phyloP scores from a whole-genome alignment of 1,140 invertebrate species.

The Lasaia peninsularis region DNA sequence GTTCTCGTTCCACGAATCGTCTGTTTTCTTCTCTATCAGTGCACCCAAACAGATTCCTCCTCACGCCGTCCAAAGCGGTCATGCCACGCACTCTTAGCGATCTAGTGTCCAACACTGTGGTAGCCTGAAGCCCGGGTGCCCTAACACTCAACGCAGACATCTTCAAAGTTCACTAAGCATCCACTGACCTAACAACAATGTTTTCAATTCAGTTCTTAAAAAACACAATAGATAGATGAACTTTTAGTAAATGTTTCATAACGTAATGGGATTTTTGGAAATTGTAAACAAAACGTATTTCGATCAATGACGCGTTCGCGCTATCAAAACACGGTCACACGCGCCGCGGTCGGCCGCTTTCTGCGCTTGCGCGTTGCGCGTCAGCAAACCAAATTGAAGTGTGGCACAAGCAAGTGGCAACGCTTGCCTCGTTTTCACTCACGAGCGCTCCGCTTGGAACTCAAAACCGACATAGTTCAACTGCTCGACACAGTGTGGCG shows the following conservation, averaged over 20 bases:
- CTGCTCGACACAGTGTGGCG: slow-evolving; percentile 52
- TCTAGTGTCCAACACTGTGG: slow-evolving; percentile 60
- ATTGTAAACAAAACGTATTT: slow-evolving; percentile 58
- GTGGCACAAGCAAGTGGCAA: slow-evolving; percentile 13
- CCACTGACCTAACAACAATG: slow-evolving; percentile 13
- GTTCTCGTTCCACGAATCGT: slow-evolving; percentile 60
- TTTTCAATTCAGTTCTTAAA: slow-evolving; percentile 20
- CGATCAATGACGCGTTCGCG: slow-evolving; percentile 35
- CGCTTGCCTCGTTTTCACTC: slow-evolving; percentile 19
- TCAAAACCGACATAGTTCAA: slow-evolving; percentile 32
- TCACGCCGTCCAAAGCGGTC: slow-evolving; percentile 59
- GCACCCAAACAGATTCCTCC: slow-evolving; percentile 68
- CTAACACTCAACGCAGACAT: slow-evolving; percentile 72
- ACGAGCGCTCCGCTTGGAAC: slow-evolving; percentile 21
- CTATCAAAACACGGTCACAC: slow-evolving; percentile 41
- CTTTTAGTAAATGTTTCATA: slow-evolving; percentile 8
- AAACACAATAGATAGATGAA: slow-evolving; percentile 28
- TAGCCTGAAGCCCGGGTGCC: slow-evolving; percentile 56
- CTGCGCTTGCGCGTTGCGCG: slow-evolving; percentile 16
- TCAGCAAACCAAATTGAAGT: slow-evolving; percentile 11
- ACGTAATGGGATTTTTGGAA: slow-evolving; percentile 18
- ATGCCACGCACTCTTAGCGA: slow-evolving; percentile 53
- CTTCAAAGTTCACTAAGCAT: slow-evolving; percentile 45
- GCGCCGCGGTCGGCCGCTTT: slow-evolving; percentile 28
- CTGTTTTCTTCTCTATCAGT: slow-evolving; percentile 65